These are phyloP conservation scores for Dasypus novemcinctus DNA, from an alignment of 2,113 vertebrate genomes.

Conservation along the genomic window DNA sequence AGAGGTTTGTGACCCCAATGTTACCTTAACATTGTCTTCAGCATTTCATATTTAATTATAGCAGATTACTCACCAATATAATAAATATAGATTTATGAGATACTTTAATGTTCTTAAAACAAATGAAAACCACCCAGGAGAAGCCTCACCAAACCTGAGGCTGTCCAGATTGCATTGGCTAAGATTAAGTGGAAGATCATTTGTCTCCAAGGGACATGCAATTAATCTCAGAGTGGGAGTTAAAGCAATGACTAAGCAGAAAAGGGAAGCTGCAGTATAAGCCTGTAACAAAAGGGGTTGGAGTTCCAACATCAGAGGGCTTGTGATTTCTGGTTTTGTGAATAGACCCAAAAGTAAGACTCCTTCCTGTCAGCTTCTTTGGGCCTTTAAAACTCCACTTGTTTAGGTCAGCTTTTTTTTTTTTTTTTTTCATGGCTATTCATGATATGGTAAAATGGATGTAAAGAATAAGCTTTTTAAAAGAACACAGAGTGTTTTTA, in stretches of 20 bases:
- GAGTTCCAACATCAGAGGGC: neutral
- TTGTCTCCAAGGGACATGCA: constrained; percentile 58
- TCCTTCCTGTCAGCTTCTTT: neutral
- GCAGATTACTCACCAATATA: constrained; percentile 61
- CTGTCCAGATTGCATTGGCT: constrained; percentile 70
- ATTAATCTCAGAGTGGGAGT: constrained; percentile 68
- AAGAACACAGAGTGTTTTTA: neutral
- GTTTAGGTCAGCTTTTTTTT: neutral
- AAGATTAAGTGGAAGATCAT: constrained; percentile 56
- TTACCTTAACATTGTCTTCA: constrained; percentile 73
- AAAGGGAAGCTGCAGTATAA: constrained; percentile 52
- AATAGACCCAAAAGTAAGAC: constrained; percentile 42
- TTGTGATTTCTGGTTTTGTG: constrained; percentile 31
- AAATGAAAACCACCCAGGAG: constrained; percentile 73
- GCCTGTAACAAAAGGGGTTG: neutral
- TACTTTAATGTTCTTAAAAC: constrained; percentile 72
- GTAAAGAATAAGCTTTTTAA: neutral
- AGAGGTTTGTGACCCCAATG: constrained; percentile 49
- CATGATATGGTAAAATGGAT: neutral
- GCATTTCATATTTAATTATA: constrained; percentile 77
- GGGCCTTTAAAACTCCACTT: neutral
- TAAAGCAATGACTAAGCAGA: constrained; percentile 68
- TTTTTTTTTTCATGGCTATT: neutral
- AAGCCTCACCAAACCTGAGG: constrained; percentile 67
- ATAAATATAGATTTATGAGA: constrained; percentile 74